Conservation (phyloP, 1,140 invertebrate species). For the Metopolophium dirhodum region DNA sequence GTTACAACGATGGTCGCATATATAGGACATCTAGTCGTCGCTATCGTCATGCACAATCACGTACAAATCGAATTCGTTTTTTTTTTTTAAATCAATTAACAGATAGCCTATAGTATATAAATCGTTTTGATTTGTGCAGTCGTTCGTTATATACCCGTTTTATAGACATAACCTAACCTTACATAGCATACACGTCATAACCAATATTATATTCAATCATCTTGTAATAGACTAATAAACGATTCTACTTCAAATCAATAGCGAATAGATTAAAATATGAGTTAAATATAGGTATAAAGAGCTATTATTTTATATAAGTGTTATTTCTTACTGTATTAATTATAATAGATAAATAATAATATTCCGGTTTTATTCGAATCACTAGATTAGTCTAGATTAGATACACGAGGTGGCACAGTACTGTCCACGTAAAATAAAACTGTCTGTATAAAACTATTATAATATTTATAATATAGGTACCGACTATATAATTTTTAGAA, state of each 20-base stretch:
- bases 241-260: not conserved
- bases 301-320: not conserved
- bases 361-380: not conserved
- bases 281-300: not conserved
- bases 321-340: not conserved
- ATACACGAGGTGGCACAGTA: not conserved
- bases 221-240: not conserved
- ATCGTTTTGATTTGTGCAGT: not conserved
- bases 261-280: not conserved
- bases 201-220: not conserved
- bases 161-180: not conserved
- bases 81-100: not conserved
- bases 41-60: not conserved
- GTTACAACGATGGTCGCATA: not conserved
- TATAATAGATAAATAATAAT: not conserved
- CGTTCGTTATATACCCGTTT: not conserved
- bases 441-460: not conserved
- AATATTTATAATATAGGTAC: not conserved
- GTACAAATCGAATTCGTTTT: not conserved
- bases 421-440: not conserved
- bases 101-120: not conserved
- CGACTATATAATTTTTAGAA: not conserved
- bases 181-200: not conserved
- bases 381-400: not conserved
- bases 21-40: not conserved